Conservation (phyloP, 2,888 invertebrate species). For the Cephalotes varians region DNA sequence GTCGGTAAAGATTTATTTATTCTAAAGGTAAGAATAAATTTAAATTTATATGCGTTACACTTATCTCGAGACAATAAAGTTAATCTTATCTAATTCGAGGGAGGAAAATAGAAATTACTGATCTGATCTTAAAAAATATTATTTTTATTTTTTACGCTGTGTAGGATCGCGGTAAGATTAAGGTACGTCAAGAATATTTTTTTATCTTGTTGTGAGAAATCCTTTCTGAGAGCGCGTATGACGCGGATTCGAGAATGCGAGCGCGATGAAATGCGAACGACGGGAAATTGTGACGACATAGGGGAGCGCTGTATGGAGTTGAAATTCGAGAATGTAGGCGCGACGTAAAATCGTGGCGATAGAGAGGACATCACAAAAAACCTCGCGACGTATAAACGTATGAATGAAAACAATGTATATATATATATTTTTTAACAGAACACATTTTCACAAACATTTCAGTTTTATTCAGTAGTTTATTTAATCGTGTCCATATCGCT, state of each 20-base stretch:
- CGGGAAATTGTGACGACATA: neutral
- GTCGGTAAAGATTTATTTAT: too few relatives aligned
- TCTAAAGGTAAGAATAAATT: too few relatives aligned
- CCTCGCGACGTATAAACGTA: neutral
- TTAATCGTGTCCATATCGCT: neutral
- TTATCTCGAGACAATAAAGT: too few relatives aligned
- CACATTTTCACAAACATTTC: neutral
- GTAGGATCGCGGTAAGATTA: too few relatives aligned
- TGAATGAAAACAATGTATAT: neutral
- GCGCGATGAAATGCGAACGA: constrained; percentile 2
- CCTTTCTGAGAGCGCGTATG: too few relatives aligned
- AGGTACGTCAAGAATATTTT: too few relatives aligned
- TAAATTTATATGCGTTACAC: too few relatives aligned
- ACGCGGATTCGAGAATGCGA: constrained; percentile 14
- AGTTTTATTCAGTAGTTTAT: constrained; percentile 19
- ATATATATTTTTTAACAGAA: constrained; percentile 13
- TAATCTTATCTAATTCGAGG: too few relatives aligned
- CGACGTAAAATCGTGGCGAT: neutral
- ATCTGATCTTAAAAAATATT: too few relatives aligned
- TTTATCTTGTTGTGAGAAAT: too few relatives aligned
- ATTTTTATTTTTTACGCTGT: too few relatives aligned
- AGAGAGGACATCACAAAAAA: neutral
- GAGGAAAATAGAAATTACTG: too few relatives aligned
- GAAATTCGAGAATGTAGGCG: constrained; percentile 35
- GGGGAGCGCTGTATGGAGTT: neutral